Evolutionary conservation across 23 tunicate species (phyloP), one percentile per base, ranked within the genome.

Genomic region (Aplidium turbinatum): DNA sequence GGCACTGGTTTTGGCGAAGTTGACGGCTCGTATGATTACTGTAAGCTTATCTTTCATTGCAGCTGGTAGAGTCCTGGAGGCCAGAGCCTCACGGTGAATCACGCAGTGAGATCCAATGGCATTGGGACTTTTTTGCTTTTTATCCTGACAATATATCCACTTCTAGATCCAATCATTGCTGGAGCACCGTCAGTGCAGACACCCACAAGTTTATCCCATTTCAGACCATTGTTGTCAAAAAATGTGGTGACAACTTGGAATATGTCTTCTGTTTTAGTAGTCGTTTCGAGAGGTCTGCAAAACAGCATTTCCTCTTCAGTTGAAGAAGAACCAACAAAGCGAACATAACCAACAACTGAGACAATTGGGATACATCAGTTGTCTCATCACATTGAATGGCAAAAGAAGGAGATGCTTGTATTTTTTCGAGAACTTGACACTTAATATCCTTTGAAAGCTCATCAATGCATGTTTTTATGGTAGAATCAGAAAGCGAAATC

Each of bases 171-270:
- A 7, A 51, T 16, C 21, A 79, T 79, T 51, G 76, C 67, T 35
- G 84, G 84, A 16, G 76, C 84, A 67, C 84, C 84, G 51, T 79
- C 84, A 19, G 76, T 82, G 88, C 88, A 73, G 58, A 82, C 63
- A 32, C 86, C 78, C 19, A 69, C 78, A 29, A 63, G 77, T 70
- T 81, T 71, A 31, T 81, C 57, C 86, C 86, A 81, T 57, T 58
- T 42, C 48, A n/a, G n/a, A n/a, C n/a, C n/a, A n/a, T n/a, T n/a
- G n/a, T n/a, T n/a, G n/a, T n/a, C n/a, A 77, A 77, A 77, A 36
- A 19, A 77, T 33, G 71, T 33, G 31, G 63, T 53, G 22, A 67
- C 75, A 65, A 51, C 63, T 11, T 52, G 24, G 38, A 66, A 77
- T 27, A 77, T 61, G 46, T 77, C 82, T 61, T 77, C 70, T 62